phyloP scores from a whole-genome alignment of 2,888 invertebrate species.

The Andrena marginata region DNA sequence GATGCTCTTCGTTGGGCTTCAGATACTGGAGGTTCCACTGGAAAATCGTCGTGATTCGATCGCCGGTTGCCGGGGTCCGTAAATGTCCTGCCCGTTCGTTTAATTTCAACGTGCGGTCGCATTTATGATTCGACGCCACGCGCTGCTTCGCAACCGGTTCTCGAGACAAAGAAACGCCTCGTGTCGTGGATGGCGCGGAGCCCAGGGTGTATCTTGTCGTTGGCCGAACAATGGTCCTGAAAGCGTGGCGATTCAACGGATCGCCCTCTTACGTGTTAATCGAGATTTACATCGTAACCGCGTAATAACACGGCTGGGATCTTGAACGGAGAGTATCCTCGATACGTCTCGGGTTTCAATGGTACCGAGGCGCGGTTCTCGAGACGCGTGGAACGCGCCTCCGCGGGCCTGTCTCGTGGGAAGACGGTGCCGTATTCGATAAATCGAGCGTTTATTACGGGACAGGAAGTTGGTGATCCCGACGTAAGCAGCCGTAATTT shows the following conservation, averaged over 20 bases:
- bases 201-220: constrained; percentile 30
- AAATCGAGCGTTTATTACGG: not conserved
- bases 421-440: not conserved
- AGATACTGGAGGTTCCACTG: no score
- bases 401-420: not conserved
- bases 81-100: not conserved
- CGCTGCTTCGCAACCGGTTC: constrained; percentile 44
- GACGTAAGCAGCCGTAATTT: constrained; percentile 1
- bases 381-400: not conserved
- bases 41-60: no score
- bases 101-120: constrained; percentile 33
- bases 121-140: constrained; percentile 43
- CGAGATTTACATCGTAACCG: constrained; percentile 58
- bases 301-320: constrained; percentile 45
- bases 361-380: constrained; percentile 4
- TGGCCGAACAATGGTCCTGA: constrained; percentile 46
- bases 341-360: constrained; percentile 26
- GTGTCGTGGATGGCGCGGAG: constrained; percentile 32
- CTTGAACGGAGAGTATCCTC: constrained; percentile 11
- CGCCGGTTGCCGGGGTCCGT: no score
- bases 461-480: not conserved
- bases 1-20: no score
- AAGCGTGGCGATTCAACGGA: constrained; percentile 41
- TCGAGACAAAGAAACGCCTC: constrained; percentile 52
- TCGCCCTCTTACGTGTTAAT: constrained; percentile 57